These are phyloP conservation scores for Itoplectis maculator DNA, from an alignment of 2,888 invertebrate genomes.

Conservation along the genomic window DNA sequence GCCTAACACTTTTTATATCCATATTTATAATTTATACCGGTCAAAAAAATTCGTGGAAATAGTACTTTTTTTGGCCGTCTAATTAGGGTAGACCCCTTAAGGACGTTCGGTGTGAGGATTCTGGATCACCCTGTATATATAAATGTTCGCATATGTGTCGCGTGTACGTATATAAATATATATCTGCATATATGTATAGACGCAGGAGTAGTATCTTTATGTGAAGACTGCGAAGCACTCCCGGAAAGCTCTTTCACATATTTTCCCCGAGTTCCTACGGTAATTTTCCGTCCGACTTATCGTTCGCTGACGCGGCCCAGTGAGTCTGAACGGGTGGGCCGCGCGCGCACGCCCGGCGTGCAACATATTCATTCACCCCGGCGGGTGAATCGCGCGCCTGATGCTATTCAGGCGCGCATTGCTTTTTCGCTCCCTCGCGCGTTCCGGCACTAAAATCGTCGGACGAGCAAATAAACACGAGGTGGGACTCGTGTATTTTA, in stretches of 20 bases:
- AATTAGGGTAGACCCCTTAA: no score
- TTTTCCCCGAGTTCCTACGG: slow-evolving; percentile 68
- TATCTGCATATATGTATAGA: background rate
- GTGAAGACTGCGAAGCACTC: slow-evolving; percentile 71
- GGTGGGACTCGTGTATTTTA: background rate
- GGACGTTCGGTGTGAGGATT: no score
- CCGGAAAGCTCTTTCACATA: slow-evolving; percentile 76
- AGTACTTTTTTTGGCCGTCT: no score
- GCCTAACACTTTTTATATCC: no score
- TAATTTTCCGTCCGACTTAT: slow-evolving; percentile 78
- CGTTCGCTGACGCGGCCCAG: slow-evolving; percentile 61
- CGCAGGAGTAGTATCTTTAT: slow-evolving; percentile 32
- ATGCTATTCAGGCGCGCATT: background rate
- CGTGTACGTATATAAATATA: slow-evolving; percentile 2
- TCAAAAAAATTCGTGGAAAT: no score
- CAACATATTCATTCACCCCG: slow-evolving; percentile 68
- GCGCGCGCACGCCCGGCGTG: slow-evolving; percentile 32
- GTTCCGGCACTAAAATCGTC: background rate
- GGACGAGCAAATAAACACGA: background rate
- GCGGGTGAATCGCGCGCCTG: slow-evolving; percentile 3
- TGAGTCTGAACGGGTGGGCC: slow-evolving; percentile 44
- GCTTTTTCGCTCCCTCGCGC: background rate
- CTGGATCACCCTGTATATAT: no score
- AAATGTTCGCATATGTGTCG: no score
- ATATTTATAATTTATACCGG: no score